A percentile compares a stretch with the other conserved stretches of the same genome.
These are phyloP conservation scores for Coreoperca whiteheadi DNA, from an alignment of 2,113 vertebrate species.

Conservation along the genomic window DNA sequence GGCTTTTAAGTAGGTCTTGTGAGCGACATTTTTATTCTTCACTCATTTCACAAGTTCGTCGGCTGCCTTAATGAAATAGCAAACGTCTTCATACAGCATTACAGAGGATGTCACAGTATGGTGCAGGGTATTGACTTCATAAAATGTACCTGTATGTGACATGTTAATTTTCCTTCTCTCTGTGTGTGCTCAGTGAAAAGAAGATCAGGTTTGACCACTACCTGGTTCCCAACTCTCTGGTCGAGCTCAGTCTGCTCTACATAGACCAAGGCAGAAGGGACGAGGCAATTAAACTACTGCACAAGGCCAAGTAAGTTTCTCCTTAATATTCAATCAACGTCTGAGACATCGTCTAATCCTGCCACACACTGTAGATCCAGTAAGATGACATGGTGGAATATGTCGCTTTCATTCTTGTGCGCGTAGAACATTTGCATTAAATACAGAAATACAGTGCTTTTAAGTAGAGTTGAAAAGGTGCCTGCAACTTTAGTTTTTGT, in stretches of 20 bases:
- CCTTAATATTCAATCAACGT: too few relatives aligned
- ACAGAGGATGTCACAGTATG: neutral
- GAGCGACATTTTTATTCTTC: neutral
- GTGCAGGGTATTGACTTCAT: neutral
- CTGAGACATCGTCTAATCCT: neutral
- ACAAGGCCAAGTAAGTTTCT: constrained; percentile 85
- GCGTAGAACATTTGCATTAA: neutral
- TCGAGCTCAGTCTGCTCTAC: constrained; percentile 85
- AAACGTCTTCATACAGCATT: neutral
- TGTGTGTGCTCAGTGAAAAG: constrained; percentile 80
- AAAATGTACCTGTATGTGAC: neutral
- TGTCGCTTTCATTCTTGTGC: neutral
- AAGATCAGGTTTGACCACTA: constrained; percentile 86
- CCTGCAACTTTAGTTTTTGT: neutral
- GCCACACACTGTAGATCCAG: neutral
- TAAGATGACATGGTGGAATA: too few relatives aligned
- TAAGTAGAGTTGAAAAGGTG: neutral
- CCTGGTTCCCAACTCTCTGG: constrained; percentile 84
- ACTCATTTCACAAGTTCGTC: neutral
- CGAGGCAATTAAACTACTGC: constrained; percentile 83
- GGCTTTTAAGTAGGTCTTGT: neutral
- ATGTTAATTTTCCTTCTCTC: neutral
- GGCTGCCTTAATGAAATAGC: neutral
- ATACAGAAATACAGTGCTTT: neutral
- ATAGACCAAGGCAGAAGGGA: constrained; percentile 81